A percentile compares a stretch with the other conserved stretches of the same genome.
Evolutionary conservation across 2,797 vertebrate genomes (phyloP).

Genomic region (Sebastes cheni): DNA sequence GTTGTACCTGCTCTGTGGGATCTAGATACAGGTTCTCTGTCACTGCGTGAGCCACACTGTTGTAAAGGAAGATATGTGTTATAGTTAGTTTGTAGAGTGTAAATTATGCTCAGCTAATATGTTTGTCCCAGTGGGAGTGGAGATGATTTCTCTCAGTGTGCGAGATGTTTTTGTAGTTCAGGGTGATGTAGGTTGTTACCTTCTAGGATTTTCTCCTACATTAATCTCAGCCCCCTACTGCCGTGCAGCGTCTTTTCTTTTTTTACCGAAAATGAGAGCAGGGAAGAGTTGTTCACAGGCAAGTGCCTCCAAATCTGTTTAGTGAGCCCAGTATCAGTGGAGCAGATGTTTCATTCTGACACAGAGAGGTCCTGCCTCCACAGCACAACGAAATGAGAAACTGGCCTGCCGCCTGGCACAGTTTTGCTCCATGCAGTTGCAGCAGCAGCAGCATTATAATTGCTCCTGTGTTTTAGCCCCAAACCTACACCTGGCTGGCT

Average conservation of each 20-base stretch:
- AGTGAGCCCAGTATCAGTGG: conserved; percentile 27
- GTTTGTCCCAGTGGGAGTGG: neutral
- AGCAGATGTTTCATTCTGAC: conserved; percentile 72
- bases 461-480: conserved; percentile 28
- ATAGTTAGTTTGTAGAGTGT: neutral
- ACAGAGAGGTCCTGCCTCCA: conserved; percentile 29
- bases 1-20: neutral
- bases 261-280: conserved; percentile 21
- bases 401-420: conserved; percentile 32
- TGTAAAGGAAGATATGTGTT: neutral
- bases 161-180: neutral
- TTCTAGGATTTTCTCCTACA: neutral
- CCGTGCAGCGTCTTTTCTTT: neutral
- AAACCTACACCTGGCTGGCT: conserved; percentile 44
- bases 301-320: conserved; percentile 36
- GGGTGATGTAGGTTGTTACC: neutral
- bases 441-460: conserved; percentile 57
- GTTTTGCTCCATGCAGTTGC: conserved; percentile 43
- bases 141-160: neutral
- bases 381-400: conserved; percentile 53
- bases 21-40: neutral
- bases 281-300: conserved; percentile 15
- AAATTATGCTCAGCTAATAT: neutral
- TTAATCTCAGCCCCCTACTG: conserved; percentile 30
- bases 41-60: neutral